Evolutionary conservation across 2,797 vertebrate species (phyloP).

Genomic region (Xenops minutus): DNA sequence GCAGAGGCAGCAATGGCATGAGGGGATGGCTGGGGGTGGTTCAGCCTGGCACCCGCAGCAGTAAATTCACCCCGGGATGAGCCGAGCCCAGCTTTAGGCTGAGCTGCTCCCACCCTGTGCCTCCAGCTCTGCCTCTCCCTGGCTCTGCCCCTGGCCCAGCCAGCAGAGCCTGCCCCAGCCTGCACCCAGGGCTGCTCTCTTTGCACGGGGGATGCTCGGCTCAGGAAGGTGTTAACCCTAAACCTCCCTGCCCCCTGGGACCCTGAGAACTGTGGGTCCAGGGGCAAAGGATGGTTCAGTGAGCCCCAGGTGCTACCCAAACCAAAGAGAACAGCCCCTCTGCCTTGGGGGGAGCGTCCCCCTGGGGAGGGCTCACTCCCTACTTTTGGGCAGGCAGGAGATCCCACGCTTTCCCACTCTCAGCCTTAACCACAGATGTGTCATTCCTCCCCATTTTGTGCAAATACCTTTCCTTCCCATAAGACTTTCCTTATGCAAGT

Average conservation of each 20-base stretch:
- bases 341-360: not conserved
- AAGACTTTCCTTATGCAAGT: not conserved
- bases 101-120: not conserved
- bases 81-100: not conserved
- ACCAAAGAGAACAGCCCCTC: not conserved
- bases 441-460: not conserved
- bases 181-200: not conserved
- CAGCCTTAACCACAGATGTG: not conserved
- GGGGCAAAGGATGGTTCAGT: not conserved
- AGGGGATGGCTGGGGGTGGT: fast-evolving
- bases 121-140: not conserved
- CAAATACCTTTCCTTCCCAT: not conserved
- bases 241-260: not conserved
- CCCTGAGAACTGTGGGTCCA: not conserved
- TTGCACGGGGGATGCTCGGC: not conserved
- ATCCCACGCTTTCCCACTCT: not conserved
- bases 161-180: slow-evolving; percentile 24
- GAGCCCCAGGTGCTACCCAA: not conserved
- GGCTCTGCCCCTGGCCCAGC: not conserved
- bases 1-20: not conserved
- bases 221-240: not conserved
- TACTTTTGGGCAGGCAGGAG: not conserved
- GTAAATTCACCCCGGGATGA: not conserved
- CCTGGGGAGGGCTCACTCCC: not conserved
- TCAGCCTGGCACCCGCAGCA: not conserved